Percentiles rank a stretch among this genome's conserved stretches.
phyloP scores from a whole-genome alignment of 1,140 invertebrate genomes.

The Mya arenaria region DNA sequence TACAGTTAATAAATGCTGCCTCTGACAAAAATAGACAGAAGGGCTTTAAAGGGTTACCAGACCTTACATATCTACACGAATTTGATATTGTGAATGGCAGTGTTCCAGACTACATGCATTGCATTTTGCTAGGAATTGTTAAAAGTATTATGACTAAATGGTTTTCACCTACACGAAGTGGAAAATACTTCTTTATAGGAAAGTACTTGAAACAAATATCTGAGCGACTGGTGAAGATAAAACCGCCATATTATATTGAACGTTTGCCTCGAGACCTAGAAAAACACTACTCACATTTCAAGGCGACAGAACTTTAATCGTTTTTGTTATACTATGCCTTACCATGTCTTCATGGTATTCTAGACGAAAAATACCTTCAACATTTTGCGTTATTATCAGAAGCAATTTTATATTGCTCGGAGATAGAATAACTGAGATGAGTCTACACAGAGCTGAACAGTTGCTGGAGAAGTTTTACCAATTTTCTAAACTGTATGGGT shows the following conservation, averaged over 20 bases:
- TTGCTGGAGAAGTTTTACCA: not conserved
- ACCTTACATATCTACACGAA: constrained; percentile 1
- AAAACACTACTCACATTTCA: constrained; percentile 56
- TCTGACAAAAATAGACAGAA: constrained; percentile 21
- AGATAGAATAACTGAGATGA: not conserved
- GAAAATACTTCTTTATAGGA: constrained; percentile 55
- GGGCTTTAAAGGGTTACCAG: constrained; percentile 48
- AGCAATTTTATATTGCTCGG: not conserved
- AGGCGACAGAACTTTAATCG: constrained; percentile 54
- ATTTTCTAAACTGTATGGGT: not conserved
- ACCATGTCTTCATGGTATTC: constrained; percentile 40
- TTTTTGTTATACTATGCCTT: constrained; percentile 41
- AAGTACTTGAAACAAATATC: constrained; percentile 43
- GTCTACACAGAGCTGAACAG: not conserved
- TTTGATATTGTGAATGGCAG: constrained; percentile 53
- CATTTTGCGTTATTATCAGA: not conserved
- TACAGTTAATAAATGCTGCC: constrained; percentile 1
- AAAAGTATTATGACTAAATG: constrained; percentile 46
- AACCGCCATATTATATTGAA: constrained; percentile 51
- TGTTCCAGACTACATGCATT: constrained; percentile 58
- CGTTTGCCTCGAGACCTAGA: constrained; percentile 56
- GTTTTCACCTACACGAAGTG: constrained; percentile 43
- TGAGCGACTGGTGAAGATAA: constrained; percentile 23
- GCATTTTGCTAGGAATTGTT: constrained; percentile 43
- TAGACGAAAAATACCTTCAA: constrained; percentile 27